Base-by-base conservation (phyloP, 2,797 vertebrate genomes). In the Gallinago stenura region DNA sequence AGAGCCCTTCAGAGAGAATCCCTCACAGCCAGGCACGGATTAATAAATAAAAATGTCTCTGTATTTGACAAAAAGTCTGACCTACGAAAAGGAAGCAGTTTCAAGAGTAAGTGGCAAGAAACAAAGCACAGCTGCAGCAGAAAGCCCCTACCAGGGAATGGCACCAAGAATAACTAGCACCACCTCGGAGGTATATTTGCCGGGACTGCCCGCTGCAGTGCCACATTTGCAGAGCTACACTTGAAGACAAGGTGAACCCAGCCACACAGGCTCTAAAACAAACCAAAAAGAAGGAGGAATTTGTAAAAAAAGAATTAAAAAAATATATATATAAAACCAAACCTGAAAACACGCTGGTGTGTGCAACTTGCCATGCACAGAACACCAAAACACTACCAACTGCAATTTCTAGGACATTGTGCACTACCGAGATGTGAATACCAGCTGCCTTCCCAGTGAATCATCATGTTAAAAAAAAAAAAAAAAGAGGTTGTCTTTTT, bases 361-460 rank as follows among this genome's bases (percentile, higher is more conserved):
- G 10, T 54, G 79, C 84, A 92, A 72, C 39, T 94, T 86, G 77
- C 73, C 62, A 76, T 53, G 69, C 7, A 7, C 54, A 87, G 62
- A 70, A 88, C 92, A 82, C 72, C 78, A 62, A 90, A 94, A 72
- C 16, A 5, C 85, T 76, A 93, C 65, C 89, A 95, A 95, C 62
- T 93, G 85, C 50, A 83, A 54, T 91, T 97, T 91, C 94, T 82
- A 94, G 94, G 90, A 96, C 95, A 94, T 10, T 85, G 69, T 93
- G 91, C 79, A 43, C 95, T 92, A 92, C 46, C 37, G 78, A 95
- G 79, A 86, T 57, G 50, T 18, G 65, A 94, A 91, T 95, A 91
- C 92, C 96, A 96, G 89, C 87, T 97, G 95, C 89, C 87, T 76
- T 79, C 37, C 81, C 39, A 92, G 33, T 96, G 95, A 97, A 94